These are phyloP conservation scores for Metalampra italica DNA, from an alignment of 2,888 invertebrate genomes.

Conservation along the genomic window DNA sequence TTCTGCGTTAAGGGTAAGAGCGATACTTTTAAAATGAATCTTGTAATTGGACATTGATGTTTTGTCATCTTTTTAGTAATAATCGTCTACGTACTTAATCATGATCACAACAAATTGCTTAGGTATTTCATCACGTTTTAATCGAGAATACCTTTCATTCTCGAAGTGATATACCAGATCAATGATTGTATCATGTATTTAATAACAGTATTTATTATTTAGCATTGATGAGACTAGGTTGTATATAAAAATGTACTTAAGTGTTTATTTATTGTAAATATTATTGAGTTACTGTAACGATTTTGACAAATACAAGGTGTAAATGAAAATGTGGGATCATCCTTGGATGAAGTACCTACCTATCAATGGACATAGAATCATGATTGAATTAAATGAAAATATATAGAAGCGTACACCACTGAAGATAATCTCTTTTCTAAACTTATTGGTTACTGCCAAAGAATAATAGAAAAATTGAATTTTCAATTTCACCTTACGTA, in stretches of 20 bases:
- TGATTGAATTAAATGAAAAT: too few species aligned
- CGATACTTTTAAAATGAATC: conserved; percentile 20
- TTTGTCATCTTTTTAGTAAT: conserved; percentile 1
- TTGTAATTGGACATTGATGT: conserved; percentile 12
- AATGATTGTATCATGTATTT: not conserved
- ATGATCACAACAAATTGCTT: too few species aligned
- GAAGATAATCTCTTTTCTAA: too few species aligned
- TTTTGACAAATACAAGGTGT: not conserved
- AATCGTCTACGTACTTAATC: not conserved
- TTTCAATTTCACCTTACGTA: too few species aligned
- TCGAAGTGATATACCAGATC: not conserved
- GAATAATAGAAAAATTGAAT: too few species aligned
- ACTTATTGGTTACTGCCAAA: too few species aligned
- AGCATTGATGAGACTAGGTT: conserved; percentile 47
- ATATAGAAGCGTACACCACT: too few species aligned
- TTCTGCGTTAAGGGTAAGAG: conserved; percentile 19
- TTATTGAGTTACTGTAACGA: conserved; percentile 28
- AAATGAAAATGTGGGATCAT: too few species aligned
- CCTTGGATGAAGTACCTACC: conserved; percentile 27
- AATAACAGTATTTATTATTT: conserved; percentile 10
- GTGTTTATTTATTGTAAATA: conserved; percentile 66
- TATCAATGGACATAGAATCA: conserved; percentile 8
- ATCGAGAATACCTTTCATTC: too few species aligned
- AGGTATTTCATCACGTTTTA: too few species aligned
- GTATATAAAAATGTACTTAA: conserved; percentile 49